Percentiles rank a stretch among this genome's conserved stretches.
phyloP scores from a whole-genome alignment of 2,888 invertebrate genomes.

The Torymus tubicola region DNA sequence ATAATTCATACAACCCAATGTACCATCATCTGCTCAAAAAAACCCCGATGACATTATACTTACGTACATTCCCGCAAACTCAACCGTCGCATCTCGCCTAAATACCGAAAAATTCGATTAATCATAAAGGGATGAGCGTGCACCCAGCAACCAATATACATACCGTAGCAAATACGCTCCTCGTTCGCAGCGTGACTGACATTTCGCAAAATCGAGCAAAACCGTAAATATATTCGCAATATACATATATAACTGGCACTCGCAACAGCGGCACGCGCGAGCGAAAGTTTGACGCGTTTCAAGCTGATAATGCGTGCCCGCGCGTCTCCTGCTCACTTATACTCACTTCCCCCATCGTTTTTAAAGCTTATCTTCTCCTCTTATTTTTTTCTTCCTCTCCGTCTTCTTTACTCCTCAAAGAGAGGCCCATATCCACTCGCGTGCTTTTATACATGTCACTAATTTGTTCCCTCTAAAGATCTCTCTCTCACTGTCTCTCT shows the following conservation, averaged over 20 bases:
- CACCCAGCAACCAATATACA: too few species aligned
- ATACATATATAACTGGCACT: background rate
- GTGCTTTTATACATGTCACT: constrained; percentile 35
- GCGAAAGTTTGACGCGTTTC: constrained; percentile 22
- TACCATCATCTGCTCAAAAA: too few species aligned
- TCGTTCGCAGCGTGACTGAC: too few species aligned
- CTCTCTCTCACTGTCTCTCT: background rate
- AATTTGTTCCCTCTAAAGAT: constrained; percentile 45
- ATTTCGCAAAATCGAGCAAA: too few species aligned
- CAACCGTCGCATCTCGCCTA: too few species aligned
- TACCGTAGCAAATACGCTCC: too few species aligned
- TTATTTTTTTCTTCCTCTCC: background rate
- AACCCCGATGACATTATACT: too few species aligned
- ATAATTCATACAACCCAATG: too few species aligned
- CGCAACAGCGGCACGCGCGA: background rate
- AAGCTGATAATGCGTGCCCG: constrained; percentile 8
- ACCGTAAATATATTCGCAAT: background rate
- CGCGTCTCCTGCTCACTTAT: too few species aligned
- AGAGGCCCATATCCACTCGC: constrained; percentile 29
- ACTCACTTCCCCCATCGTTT: constrained; percentile 1
- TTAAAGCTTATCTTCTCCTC: constrained; percentile 21
- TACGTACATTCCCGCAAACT: too few species aligned
- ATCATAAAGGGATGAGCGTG: too few species aligned
- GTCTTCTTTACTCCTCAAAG: background rate
- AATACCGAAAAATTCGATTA: too few species aligned